Evolutionary conservation across 2,888 invertebrate genomes (phyloP), one percentile per base, ranked within the genome.

Genomic region (Itoplectis maculator): DNA sequence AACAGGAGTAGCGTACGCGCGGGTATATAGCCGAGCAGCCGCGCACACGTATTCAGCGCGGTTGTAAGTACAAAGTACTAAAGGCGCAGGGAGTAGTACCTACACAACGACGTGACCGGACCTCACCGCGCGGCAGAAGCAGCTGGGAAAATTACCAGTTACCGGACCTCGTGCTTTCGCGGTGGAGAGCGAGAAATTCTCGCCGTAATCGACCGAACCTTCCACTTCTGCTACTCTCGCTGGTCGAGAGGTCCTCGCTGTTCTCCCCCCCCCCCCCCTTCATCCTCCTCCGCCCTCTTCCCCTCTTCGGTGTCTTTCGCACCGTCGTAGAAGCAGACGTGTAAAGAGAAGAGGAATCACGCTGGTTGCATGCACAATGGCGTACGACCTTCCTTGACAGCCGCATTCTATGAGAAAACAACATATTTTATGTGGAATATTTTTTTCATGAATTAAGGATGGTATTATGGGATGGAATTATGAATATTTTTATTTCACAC

Each of bases 71-170:
- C 29, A 13, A 29, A 35, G 29, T 56, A 70, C 56, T 5, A 56
- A 37, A 18, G 37, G 61, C 45, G 76, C 56, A 42, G 23, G 37
- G 5, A 2, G 29, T n/a, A 69, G 56, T 56, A 72, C 54, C 73
- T 74, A 74, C 69, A 74, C 69, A 74, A 76, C 79, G 56, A 69
- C 56, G 69, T 69, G 49, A 13, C 20, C 40, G 63, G 74, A 76
- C 66, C 76, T 79, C 76, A 63, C 76, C 70, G 45, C 82, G 69
- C 49, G 73, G 63, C 68, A 79, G 79, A 77, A 83, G 76, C 79
- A 83, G 73, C 79, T 83, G 73, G 79, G 82, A 80, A 83, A 83
- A 83, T 80, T 83, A 80, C 82, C 82, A 83, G 76, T 83, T 80
- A 79, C 77, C 63, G 82, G 79, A 83, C 82, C 79, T 77, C 79